Conservation (phyloP, 2,888 invertebrate genomes). For the Meta bourneti region DNA sequence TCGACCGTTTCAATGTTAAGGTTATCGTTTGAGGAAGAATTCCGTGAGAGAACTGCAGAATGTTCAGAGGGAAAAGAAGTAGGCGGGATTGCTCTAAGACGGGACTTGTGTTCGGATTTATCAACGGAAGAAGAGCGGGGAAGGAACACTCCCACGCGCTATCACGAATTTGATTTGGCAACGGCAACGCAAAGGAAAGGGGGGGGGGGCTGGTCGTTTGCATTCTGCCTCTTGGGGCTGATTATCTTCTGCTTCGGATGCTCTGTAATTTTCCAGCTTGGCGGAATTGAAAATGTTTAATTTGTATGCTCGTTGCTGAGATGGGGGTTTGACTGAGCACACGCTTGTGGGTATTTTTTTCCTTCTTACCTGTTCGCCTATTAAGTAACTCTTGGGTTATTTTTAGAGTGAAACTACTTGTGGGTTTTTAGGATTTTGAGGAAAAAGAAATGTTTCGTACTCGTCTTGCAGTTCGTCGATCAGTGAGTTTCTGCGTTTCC, state of each 20-base stretch:
- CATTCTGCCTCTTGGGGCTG: background rate
- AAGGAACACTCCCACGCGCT: background rate
- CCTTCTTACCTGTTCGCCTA: no score
- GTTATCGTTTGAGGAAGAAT: conserved; percentile 25
- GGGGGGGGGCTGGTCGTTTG: background rate
- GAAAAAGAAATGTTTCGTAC: no score
- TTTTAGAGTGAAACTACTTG: background rate
- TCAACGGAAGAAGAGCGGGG: background rate
- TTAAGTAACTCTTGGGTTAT: background rate
- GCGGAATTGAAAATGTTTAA: conserved; percentile 5
- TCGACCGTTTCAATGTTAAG: conserved; percentile 37
- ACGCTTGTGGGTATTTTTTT: background rate
- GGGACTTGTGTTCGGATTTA: conserved; percentile 7
- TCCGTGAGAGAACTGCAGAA: conserved; percentile 10
- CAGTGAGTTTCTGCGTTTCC: no score
- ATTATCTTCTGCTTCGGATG: background rate
- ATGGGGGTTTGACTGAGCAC: background rate
- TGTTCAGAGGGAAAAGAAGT: background rate
- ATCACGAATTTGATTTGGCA: background rate
- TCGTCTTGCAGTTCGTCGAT: no score
- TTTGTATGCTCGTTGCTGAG: background rate
- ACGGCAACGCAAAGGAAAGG: background rate
- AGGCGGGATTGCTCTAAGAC: background rate
- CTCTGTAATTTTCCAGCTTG: background rate
- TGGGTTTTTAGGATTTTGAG: background rate